Percentiles rank a stretch among this genome's conserved stretches.
phyloP scores from a whole-genome alignment of 2,113 vertebrate species.

The Oncorhynchus tshawytscha region DNA sequence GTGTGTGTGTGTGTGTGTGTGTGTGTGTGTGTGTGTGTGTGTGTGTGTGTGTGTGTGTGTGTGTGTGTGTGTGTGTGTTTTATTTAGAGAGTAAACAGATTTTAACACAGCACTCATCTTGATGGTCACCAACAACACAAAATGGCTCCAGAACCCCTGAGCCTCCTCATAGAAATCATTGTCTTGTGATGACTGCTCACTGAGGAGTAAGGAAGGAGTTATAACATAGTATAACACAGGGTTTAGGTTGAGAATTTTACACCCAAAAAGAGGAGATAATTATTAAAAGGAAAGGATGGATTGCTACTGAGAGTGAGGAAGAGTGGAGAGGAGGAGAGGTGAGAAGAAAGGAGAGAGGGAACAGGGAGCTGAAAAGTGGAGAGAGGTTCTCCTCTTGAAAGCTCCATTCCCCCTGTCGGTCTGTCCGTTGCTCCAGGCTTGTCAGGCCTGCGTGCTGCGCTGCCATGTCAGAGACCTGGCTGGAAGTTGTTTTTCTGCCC shows the following conservation, averaged over 20 bases:
- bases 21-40: conserved; percentile 2
- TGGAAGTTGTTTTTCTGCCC: conserved; percentile 81
- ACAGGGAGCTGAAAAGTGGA: background rate
- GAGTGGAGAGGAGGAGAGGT: background rate
- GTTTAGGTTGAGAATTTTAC: no score
- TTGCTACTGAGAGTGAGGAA: background rate
- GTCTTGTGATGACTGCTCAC: conserved; percentile 1
- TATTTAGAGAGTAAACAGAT: conserved; percentile 6
- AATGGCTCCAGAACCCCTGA: background rate
- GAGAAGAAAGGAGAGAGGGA: background rate
- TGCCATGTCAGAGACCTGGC: conserved; percentile 72
- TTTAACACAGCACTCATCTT: conserved; percentile 1
- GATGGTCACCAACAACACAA: background rate
- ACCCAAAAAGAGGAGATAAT: no score
- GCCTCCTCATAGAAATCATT: background rate
- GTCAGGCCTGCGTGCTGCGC: conserved; percentile 42
- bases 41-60: background rate
- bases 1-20: conserved; percentile 9
- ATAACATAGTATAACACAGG: no score
- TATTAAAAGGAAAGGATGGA: no score
- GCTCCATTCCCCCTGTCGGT: no score
- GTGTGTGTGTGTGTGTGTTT: conserved; percentile 17
- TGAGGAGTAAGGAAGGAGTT: background rate
- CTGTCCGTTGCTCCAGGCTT: no score
- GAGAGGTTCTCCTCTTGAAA: background rate